Evolutionary conservation across 1,140 invertebrate species (phyloP), one percentile per base, ranked within the genome.

Genomic region (Sarcophaga peregrina): DNA sequence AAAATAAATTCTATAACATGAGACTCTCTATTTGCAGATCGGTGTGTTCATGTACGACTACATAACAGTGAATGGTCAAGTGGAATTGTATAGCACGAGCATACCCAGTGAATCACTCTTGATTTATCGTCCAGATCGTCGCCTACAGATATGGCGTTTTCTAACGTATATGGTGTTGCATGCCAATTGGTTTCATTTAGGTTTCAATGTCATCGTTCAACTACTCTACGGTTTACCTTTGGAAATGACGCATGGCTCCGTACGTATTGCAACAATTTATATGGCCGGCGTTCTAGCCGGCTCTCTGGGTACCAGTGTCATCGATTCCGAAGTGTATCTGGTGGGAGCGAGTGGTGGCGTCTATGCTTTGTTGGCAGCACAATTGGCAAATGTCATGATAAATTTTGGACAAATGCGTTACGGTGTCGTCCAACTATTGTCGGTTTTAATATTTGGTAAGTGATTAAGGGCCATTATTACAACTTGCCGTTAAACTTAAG

Each of bases 381-480:
- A 98, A 91, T 92, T 99, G 85, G 96, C 97, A 83, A 98, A 98
- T 91, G 95, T 98, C 20, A 92, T 98, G 82, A 93, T 99, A 85
- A 99, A 99, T 91, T 98, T 97, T 91, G 96, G 97, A 87, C 96
- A 98, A 87, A 98, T 99, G 97, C 96, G 98, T 87, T 96, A 98
- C 87, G 97, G 97, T 47, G 94, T 98, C 81, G 93, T 97, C 83
- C 93, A 97, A 86, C 92, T 99, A 81, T 93, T 97, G 86, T 96
- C 97, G 75, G 95, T 98, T 85, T 94, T 98, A 86, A 94, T 98
- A 74, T 96, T 98, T 87, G 97, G 96, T 97, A 91, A 94, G 95
- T 92, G 1, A 15, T 8, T 20, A 5, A 1, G 8, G 11, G 45
- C 7, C 54, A 9, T n/a, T n/a, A n/a, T n/a, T n/a, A n/a, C n/a